phyloP scores from a whole-genome alignment of 92 coral and sea anemone genomes.

The Zoanthus solanderi region DNA sequence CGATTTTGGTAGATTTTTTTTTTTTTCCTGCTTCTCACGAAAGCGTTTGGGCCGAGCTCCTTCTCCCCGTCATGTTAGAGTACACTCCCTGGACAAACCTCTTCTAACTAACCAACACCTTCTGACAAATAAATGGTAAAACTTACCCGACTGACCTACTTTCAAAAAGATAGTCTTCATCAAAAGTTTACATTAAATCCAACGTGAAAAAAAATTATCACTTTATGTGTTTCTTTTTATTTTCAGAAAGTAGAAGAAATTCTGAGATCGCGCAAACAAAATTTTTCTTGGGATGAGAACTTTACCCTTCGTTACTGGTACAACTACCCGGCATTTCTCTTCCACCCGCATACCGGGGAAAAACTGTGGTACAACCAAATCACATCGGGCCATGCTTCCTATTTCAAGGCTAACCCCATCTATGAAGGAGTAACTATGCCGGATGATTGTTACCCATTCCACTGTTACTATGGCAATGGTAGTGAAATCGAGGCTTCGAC shows the following conservation, averaged over 20 bases:
- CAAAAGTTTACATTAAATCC: background rate
- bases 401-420: constrained; percentile 48
- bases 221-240: background rate
- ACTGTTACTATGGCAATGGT: constrained; percentile 78
- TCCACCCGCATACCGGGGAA: constrained; percentile 67
- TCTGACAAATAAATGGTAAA: no score
- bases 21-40: no score
- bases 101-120: no score
- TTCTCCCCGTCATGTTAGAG: no score
- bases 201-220: no score
- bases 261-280: constrained; percentile 22
- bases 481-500: constrained; percentile 77
- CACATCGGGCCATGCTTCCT: constrained; percentile 58
- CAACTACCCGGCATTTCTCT: constrained; percentile 59
- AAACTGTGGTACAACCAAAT: constrained; percentile 71
- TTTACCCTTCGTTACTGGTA: constrained; percentile 49
- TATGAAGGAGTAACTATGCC: constrained; percentile 54
- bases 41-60: no score
- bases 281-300: constrained; percentile 48
- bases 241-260: constrained; percentile 47
- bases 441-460: constrained; percentile 56
- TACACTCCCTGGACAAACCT: no score
- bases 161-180: background rate
- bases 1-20: no score
- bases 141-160: no score